Conservation (phyloP, 2,797 vertebrate genomes). For the Syngnathus rostellatus region DNA sequence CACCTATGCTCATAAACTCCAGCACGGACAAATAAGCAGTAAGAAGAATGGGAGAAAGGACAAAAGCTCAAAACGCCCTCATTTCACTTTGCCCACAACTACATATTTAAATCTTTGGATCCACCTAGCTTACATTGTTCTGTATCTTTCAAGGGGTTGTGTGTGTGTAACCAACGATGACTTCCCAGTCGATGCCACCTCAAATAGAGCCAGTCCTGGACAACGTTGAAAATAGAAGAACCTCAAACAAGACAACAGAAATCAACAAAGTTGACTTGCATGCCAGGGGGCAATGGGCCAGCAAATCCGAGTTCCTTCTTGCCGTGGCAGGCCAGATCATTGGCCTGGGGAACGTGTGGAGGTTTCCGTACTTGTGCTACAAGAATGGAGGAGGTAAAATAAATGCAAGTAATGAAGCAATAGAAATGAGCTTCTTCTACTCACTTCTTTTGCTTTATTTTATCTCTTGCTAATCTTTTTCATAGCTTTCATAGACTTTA, state of each 20-base stretch:
- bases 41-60: too few species aligned
- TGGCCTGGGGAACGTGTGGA: conserved; percentile 68
- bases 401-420: not conserved
- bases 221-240: conserved; percentile 12
- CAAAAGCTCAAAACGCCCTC: too few species aligned
- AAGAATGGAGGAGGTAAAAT: conserved; percentile 67
- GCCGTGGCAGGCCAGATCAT: conserved; percentile 70
- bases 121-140: not conserved
- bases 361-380: conserved; percentile 72
- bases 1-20: too few species aligned
- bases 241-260: conserved; percentile 11
- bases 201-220: conserved; percentile 25
- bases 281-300: conserved; percentile 64
- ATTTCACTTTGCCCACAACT: too few species aligned
- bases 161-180: conserved; percentile 35
- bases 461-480: not conserved
- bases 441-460: not conserved
- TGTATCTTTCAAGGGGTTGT: conserved; percentile 23
- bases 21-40: too few species aligned
- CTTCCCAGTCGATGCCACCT: conserved; percentile 16
- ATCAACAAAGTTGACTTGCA: conserved; percentile 28
- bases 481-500: not conserved
- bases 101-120: too few species aligned
- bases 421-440: not conserved
- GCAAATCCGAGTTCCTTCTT: conserved; percentile 65